Base-by-base conservation (phyloP, 2,113 vertebrate genomes). In the Xiphias gladius region DNA sequence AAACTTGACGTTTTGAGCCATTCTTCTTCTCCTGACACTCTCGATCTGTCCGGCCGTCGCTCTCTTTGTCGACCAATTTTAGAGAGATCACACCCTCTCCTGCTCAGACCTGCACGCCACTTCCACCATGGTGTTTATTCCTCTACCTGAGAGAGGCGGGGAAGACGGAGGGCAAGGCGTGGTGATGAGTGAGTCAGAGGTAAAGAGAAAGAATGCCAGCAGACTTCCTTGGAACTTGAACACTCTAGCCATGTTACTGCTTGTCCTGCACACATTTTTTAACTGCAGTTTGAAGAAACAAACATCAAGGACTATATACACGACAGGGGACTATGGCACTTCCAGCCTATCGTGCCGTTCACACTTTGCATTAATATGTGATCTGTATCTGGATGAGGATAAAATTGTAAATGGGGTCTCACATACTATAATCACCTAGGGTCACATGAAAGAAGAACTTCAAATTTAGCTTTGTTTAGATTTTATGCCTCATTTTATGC, bases 1-100 rank as follows among this genome's bases (percentile, higher is more conserved):
- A 61, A 94, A 94, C 87, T 76, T 86, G 14, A 94, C 90, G 14
- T 62, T 91, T 17, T 14, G 90, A 57, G 93, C 89, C 93, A 95
- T 83, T 92, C 50, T 86, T 70, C 48, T 52, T 64, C 9, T 64
- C 20, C 26, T 1, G 30, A 30, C 41, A 1, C 22, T 61, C 32
- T 37, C 0, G 1, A 52, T 68, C 69, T 54, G 57, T 20, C 61
- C 5, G 26, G 54, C 65, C 0, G 50, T 63, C 65, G 1, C 39
- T 32, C 61, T 82, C 28, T 24, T 22, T 22, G 55, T 79, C 2
- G 43, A 39, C 64, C 75, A 43, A 35, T 41, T 14, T 28, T 16
- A n/a, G 61, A 81, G 74, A 43, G 74, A 46, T 91, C 89, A 92
- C 90, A 35, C 82, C 82, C 79, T 74, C 50, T 58, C 83, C 71